Evolutionary conservation across 2,888 invertebrate genomes (phyloP).

Genomic region (Diarsia rubi): DNA sequence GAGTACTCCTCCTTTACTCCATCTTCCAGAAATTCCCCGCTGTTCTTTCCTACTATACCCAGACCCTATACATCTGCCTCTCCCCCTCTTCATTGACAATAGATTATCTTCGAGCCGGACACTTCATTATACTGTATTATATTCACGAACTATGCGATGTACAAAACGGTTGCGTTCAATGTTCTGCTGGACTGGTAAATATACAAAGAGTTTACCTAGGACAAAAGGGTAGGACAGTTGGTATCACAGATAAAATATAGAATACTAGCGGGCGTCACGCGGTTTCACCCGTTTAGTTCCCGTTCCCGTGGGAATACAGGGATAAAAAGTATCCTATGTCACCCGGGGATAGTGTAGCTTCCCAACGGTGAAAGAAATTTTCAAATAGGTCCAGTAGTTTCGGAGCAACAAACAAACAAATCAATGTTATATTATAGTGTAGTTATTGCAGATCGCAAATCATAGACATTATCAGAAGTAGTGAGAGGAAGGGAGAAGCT

Average conservation of each 20-base stretch:
- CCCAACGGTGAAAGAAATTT: too few species aligned
- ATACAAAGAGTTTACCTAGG: slow-evolving; percentile 25
- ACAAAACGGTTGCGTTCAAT: slow-evolving; percentile 49
- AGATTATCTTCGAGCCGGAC: slow-evolving; percentile 82
- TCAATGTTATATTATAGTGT: too few species aligned
- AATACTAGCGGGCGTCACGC: too few species aligned
- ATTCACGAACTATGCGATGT: slow-evolving; percentile 62
- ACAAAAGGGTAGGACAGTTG: background rate
- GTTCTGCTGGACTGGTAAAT: slow-evolving; percentile 32
- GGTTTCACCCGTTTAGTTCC: too few species aligned
- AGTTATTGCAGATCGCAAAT: background rate
- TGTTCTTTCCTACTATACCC: slow-evolving; percentile 23
- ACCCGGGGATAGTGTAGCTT: too few species aligned
- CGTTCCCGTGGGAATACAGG: too few species aligned
- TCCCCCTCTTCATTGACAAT: slow-evolving; percentile 78
- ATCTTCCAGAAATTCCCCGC: slow-evolving; percentile 16
- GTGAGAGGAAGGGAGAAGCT: background rate
- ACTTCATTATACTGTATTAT: slow-evolving; percentile 78
- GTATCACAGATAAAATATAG: background rate
- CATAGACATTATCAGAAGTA: background rate
- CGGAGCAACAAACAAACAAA: too few species aligned
- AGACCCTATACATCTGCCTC: slow-evolving; percentile 56
- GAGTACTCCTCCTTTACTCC: background rate
- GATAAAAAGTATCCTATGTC: too few species aligned
- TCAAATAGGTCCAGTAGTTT: too few species aligned